phyloP scores from a whole-genome alignment of 2,888 invertebrate genomes.

The Ditula angustiorana region DNA sequence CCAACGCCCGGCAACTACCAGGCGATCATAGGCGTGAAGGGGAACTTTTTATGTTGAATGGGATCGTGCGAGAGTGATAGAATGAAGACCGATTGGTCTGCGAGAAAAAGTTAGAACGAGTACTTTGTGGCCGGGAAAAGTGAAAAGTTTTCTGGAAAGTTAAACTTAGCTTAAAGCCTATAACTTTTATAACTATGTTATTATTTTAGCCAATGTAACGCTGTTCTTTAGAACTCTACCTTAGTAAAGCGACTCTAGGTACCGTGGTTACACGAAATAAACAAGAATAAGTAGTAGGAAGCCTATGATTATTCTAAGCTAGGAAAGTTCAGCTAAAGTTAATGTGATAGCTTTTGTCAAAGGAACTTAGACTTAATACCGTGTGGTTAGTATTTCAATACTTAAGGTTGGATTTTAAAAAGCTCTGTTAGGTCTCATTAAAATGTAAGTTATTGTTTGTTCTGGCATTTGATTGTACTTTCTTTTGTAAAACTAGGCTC shows the following conservation, averaged over 20 bases:
- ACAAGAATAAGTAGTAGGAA: neutral
- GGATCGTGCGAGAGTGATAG: constrained; percentile 47
- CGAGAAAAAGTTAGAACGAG: constrained; percentile 30
- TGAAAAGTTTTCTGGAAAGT: constrained; percentile 32
- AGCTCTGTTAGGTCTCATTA: too few relatives aligned
- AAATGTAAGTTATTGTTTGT: too few relatives aligned
- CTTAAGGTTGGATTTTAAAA: neutral
- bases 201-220: neutral
- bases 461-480: too few relatives aligned
- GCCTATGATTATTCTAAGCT: neutral
- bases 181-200: neutral
- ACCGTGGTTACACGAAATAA: neutral
- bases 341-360: neutral
- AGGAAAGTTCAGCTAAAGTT: neutral
- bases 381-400: neutral
- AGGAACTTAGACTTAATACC: neutral
- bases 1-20: constrained; percentile 79
- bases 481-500: too few relatives aligned
- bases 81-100: constrained; percentile 42
- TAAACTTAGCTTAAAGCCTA: neutral
- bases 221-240: neutral
- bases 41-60: constrained; percentile 48
- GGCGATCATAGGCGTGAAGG: constrained; percentile 58
- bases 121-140: constrained; percentile 21
- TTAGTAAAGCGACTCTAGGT: neutral